Evolutionary conservation across 2,113 vertebrate genomes (phyloP), one percentile per base, ranked within the genome.

Genomic region (Narcine bancroftii): DNA sequence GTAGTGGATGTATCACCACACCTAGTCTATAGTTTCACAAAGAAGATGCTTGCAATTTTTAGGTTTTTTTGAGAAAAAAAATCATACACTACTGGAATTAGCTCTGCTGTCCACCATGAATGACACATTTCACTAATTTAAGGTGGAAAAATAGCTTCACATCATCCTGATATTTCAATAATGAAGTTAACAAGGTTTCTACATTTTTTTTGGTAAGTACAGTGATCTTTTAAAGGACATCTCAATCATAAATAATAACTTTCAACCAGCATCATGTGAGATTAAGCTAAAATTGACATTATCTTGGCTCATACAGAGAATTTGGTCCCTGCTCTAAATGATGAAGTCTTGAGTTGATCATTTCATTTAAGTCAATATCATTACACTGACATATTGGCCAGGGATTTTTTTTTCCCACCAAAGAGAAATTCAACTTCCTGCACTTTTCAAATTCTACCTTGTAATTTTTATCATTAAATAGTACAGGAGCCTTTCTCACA

Each of bases 321-420:
- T 71, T 42, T 29, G 45, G 39, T 29, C 24, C 17, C 13, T 69
- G 24, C 89, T 29, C 47, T 71, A 66, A 89, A 66, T 89, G 87
- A 45, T 69, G 45, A 39, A 69, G 9, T 69, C 33, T 91, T 69
- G 65, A 91, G 39, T 26, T 47, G 89, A 91, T 69, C 9, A 39
- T 33, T 65, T 91, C 65, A 91, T 47, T 66, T 69, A 91, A 91
- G 89, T 91, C 89, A 91, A 69, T 42, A 91, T 69, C 45, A 91
- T 91, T 91, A 47, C 39, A 69, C 39, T 91, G 89, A 3, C 47
- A 47, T 42, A 47, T 71, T 91, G 71, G 60, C 89, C 63, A 91
- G 89, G 63, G 11, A 69, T 42, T 47, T 65, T 65, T 91, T 69
- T n/a, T n/a, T n/a, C n/a, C n/a, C n/a, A n/a, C n/a, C 63, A 91